phyloP scores from a whole-genome alignment of 2,113 vertebrate genomes.

The Chaetura pelagica region DNA sequence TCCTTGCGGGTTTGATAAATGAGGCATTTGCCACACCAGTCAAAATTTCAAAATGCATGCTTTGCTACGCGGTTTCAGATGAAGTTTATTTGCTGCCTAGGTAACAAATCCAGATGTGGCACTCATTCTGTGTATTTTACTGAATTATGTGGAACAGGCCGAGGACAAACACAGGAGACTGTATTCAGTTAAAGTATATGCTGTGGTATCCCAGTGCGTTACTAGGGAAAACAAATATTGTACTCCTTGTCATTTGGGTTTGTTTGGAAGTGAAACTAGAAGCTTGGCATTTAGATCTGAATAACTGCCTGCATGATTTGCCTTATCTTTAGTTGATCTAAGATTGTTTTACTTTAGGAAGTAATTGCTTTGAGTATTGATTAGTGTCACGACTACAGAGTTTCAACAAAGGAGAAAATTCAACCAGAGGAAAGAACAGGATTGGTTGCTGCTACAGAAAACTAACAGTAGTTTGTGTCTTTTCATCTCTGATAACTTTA shows the following conservation, averaged over 20 bases:
- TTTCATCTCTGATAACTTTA: slow-evolving; percentile 1
- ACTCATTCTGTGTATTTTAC: slow-evolving; percentile 69
- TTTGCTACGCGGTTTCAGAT: slow-evolving; percentile 29
- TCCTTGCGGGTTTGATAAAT: slow-evolving; percentile 6
- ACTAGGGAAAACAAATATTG: slow-evolving; percentile 42
- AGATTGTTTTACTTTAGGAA: slow-evolving; percentile 41
- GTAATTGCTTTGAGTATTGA: slow-evolving; percentile 8
- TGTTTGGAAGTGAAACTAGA: slow-evolving; percentile 29
- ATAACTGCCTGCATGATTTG: slow-evolving; percentile 1
- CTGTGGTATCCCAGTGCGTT: slow-evolving; percentile 9
- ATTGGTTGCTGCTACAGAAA: not conserved
- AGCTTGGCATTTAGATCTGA: not conserved
- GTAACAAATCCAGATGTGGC: slow-evolving; percentile 78
- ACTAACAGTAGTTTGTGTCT: not conserved
- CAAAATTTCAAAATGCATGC: not conserved
- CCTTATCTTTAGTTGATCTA: slow-evolving; percentile 7
- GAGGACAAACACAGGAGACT: not conserved
- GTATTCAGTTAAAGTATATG: not conserved
- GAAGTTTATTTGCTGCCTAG: slow-evolving; percentile 59
- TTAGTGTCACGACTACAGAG: not conserved
- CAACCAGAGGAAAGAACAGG: not conserved
- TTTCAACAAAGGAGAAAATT: slow-evolving; percentile 7
- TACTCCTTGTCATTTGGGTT: slow-evolving; percentile 22
- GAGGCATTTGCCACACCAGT: not conserved
- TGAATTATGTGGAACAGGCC: slow-evolving; percentile 33